These are phyloP conservation scores for Zeugodacus cucurbitae DNA, from an alignment of 1,140 invertebrate genomes.

Conservation along the genomic window DNA sequence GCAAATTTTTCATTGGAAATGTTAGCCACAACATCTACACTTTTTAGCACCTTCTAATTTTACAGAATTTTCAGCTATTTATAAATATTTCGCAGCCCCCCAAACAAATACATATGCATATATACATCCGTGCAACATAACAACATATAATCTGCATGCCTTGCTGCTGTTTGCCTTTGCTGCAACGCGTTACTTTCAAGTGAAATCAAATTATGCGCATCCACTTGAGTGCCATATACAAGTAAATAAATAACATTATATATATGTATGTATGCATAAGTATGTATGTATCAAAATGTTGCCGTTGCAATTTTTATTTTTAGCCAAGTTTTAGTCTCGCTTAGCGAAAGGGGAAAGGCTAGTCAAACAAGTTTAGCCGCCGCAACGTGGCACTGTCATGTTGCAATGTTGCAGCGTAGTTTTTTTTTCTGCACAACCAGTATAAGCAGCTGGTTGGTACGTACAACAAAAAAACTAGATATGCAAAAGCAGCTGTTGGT, in stretches of 20 bases:
- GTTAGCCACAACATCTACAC: background rate
- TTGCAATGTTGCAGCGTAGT: background rate
- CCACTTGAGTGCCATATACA: background rate
- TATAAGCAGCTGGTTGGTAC: background rate
- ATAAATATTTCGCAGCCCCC: background rate
- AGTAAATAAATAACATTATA: background rate
- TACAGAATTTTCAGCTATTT: conserved; percentile 16
- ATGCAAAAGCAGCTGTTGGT: background rate
- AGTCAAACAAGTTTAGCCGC: conserved; percentile 11
- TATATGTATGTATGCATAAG: background rate
- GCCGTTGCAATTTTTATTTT: conserved; percentile 12
- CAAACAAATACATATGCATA: background rate
- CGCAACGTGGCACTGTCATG: background rate
- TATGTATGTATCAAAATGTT: background rate
- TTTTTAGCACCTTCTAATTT: background rate
- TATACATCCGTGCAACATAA: background rate
- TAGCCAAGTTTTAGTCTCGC: conserved; percentile 28
- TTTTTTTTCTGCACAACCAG: background rate
- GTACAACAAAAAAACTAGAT: too few species aligned
- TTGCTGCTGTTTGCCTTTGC: background rate
- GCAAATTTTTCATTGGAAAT: background rate
- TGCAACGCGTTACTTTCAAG: conserved; percentile 18
- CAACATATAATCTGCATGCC: background rate
- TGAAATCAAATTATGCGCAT: conserved; percentile 29
- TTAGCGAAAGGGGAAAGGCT: conserved; percentile 30